Evolutionary conservation across 2,113 vertebrate species (phyloP).

Genomic region (Anarrhichthys ocellatus): DNA sequence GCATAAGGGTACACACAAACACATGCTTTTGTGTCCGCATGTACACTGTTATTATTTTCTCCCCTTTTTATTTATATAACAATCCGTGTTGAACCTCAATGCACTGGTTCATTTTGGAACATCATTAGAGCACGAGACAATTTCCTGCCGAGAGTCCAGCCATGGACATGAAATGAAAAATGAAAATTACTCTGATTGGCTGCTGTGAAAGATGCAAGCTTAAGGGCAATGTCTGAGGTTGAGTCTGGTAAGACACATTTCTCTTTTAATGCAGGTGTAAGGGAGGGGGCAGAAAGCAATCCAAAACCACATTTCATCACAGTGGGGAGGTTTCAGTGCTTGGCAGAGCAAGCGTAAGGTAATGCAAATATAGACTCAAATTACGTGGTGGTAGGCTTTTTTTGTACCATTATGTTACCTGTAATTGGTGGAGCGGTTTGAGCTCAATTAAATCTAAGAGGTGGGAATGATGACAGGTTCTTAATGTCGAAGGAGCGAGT

Average conservation of each 20-base stretch:
- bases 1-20: constrained; percentile 14
- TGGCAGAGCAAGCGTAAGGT: background rate
- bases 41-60: constrained; percentile 43
- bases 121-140: constrained; percentile 67
- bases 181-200: constrained; percentile 58
- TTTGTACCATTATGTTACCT: background rate
- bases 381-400: background rate
- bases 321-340: constrained; percentile 15
- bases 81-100: constrained; percentile 46
- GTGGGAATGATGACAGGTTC: background rate
- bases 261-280: constrained; percentile 29
- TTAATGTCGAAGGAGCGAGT: background rate
- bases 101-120: constrained; percentile 48
- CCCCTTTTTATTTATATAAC: constrained; percentile 49
- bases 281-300: constrained; percentile 1
- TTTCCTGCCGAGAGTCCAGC: constrained; percentile 56
- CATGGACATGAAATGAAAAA: constrained; percentile 38
- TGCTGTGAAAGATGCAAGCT: constrained; percentile 50
- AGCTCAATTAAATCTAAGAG: constrained; percentile 19
- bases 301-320: constrained; percentile 33
- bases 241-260: constrained; percentile 45
- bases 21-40: constrained; percentile 9
- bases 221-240: constrained; percentile 44
- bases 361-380: constrained; percentile 26
- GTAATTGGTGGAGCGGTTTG: constrained; percentile 7